Base-by-base conservation (phyloP, 2,888 invertebrate species). In the Heliconius ethilla region DNA sequence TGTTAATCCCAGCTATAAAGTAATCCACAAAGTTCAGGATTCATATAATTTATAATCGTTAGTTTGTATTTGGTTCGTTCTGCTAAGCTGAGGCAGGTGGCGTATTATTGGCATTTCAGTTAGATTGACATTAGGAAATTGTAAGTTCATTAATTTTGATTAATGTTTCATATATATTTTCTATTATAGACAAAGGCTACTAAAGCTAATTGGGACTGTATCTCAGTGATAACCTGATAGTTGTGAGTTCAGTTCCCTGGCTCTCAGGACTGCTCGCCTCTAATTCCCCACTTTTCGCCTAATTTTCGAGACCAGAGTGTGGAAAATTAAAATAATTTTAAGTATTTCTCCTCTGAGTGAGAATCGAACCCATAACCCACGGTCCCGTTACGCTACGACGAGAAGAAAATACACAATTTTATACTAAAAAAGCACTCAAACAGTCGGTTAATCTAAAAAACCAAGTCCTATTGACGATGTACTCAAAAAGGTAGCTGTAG, bases 41-140 rank as follows among this genome's bases (percentile, higher is more conserved):
- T 59, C 59, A 59, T 29, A 55, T 72, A 55, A 72, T 72, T 72
- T 72, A 72, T 72, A 4, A 59, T 11, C n/a, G 33, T 72, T 55
- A 72, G 33, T 59, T 72, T 72, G 70, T 51, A 72, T 51, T 70
- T 37, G 62, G n/a, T 13, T 51, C 25, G 25, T 10, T 55, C 5
- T 67, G 51, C 27, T 76, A 72, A 76, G 70, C 70, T 65, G 33
- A 37, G 65, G 10, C 76, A 72, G 76, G 76, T 76, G 76, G 72
- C 18, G 33, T 76, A 72, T 66, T 55, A 76, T 66, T 66, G 29
- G 70, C 63, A 37, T 18, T 55, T 33, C 11, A 37, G 25, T 76
- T 37, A 18, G 40, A 11, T 1, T 15, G 25, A 69, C 25, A n/a
- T 69, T 40, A 40, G 67, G 67, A n/a, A 40, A 25, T 69, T n/a